Base-by-base conservation (phyloP, 2,888 invertebrate species). In the Cantharis lateralis region DNA sequence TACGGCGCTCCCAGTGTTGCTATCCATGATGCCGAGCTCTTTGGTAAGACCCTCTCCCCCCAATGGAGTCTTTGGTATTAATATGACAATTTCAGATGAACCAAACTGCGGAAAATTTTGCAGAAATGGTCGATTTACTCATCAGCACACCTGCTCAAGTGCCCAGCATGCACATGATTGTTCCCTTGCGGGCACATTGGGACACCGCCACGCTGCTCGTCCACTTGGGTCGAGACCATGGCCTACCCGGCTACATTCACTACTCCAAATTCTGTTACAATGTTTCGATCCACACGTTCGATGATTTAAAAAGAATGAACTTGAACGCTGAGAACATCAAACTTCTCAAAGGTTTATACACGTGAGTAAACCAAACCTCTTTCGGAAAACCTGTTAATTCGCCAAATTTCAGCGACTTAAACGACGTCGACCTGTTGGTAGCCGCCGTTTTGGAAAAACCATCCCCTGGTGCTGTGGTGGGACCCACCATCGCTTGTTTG, bases 401-500 rank as follows among this genome's bases (percentile, higher is more conserved):
- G 62, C 28, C 63, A 26, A 61, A 85, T 85, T 89, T 79, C 82
- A 92, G 92, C 75, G 90, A 89, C 74, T 90, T 93, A 1, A 93
- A 94, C 81, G 96, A 98, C 83, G 91, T 98, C 15, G 98, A 98
- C 85, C 89, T 98, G 13, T 91, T 97, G 83, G 91, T 95, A 4
- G 98, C 95, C 32, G 96, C 95, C 3, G 89, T 96, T 11, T 90
- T 96, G 79, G 98, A 98, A 87, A 92, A 91, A 72, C 93, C 96
- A 0, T 91, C 91, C 0, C 92, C 93, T 0, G 97, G 96, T 4
- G 94, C 95, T 0, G 91, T 96, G 0, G 93, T 98, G 4, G 98
- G 98, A 1, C 94, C 95, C 0, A 97, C 97, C 0, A 93, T 97
- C 71, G 94, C 94, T n/a, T 98, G 98, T 84, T 90, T 98, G 9